phyloP scores from a whole-genome alignment of 53 echinoderm and acorn worm genomes.

The Holothuria leucospilota region DNA sequence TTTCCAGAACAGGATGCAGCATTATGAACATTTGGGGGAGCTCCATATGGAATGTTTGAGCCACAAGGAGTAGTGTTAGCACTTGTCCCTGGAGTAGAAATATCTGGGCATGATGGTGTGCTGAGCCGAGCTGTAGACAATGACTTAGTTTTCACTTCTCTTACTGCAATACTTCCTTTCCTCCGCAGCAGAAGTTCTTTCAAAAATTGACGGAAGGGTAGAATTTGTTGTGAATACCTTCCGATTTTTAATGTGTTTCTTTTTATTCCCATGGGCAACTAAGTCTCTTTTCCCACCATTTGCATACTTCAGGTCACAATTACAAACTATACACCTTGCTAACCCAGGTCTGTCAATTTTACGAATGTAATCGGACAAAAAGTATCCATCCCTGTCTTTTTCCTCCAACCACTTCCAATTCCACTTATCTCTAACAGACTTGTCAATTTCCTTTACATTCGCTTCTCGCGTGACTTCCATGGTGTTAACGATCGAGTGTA shows the following conservation, averaged over 20 bases:
- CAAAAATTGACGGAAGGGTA: conserved; percentile 38
- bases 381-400: background rate
- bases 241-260: background rate
- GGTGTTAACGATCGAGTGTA: no score
- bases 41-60: conserved; percentile 56
- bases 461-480: no score
- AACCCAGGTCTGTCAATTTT: conserved; percentile 52
- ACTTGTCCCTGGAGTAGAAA: conserved; percentile 13
- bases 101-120: background rate
- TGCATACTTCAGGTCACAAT: conserved; percentile 46
- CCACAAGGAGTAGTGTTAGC: background rate
- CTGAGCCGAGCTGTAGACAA: no score
- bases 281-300: conserved; percentile 54
- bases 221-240: conserved; percentile 41
- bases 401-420: conserved; percentile 34
- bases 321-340: conserved; percentile 53
- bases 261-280: conserved; percentile 54
- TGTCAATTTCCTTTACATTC: no score
- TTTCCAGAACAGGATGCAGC: conserved; percentile 46
- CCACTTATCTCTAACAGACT: conserved; percentile 22
- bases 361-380: conserved; percentile 47
- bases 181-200: background rate
- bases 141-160: no score
- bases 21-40: conserved; percentile 61
- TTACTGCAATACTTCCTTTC: no score